Conservation (phyloP, 2,888 invertebrate species). For the Pseudococcus viburni region DNA sequence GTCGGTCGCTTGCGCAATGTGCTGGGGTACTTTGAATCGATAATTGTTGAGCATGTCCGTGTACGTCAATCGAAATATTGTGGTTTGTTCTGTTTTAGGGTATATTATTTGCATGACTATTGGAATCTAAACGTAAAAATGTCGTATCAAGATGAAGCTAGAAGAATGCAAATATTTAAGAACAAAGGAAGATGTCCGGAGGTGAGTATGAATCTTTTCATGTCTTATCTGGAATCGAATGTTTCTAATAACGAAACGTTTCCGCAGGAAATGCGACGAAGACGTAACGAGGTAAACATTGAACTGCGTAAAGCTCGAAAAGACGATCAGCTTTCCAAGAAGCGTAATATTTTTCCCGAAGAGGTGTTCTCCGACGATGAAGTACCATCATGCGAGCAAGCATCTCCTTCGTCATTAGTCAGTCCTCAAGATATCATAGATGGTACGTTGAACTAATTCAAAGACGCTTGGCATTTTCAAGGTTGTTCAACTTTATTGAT, state of each 20-base stretch:
- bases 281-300: slow-evolving; percentile 90
- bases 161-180: slow-evolving; percentile 82
- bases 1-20: slow-evolving; percentile 21
- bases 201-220: neutral
- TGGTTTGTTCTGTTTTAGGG: slow-evolving; percentile 2
- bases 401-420: slow-evolving; percentile 10
- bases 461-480: neutral
- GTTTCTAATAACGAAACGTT: slow-evolving; percentile 54
- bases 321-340: slow-evolving; percentile 93
- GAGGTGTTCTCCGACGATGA: slow-evolving; percentile 50
- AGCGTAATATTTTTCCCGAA: slow-evolving; percentile 81
- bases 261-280: slow-evolving; percentile 82
- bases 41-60: slow-evolving; percentile 25
- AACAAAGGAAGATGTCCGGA: slow-evolving; percentile 77
- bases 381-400: neutral
- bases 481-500: neutral
- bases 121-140: slow-evolving; percentile 10
- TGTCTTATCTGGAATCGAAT: neutral
- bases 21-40: neutral
- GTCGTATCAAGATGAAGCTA: slow-evolving; percentile 72
- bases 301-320: slow-evolving; percentile 93
- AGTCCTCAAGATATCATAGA: slow-evolving; percentile 55
- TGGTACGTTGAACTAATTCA: slow-evolving; percentile 4
- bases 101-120: slow-evolving; percentile 19
- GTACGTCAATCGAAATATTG: slow-evolving; percentile 20